Percentiles rank a stretch among this genome's conserved stretches.
Conservation (phyloP, 2,113 vertebrate genomes). For the Melozone crissalis region DNA sequence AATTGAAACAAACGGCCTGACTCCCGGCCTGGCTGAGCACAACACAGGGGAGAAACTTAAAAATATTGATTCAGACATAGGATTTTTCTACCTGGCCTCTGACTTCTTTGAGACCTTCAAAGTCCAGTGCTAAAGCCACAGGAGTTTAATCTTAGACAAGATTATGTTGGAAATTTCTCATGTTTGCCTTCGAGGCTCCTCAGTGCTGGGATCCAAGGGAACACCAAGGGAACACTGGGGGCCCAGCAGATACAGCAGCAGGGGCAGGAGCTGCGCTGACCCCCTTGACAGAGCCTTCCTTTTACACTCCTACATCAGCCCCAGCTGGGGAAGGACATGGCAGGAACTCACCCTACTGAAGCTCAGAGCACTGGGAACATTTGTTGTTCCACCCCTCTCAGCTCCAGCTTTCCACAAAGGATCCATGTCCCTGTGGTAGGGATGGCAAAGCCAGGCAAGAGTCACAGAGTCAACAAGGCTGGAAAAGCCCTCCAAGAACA, state of each 20-base stretch:
- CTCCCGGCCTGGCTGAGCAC: slow-evolving; percentile 10
- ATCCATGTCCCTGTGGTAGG: accelerated
- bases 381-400: neutral
- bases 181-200: neutral
- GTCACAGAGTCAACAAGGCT: neutral
- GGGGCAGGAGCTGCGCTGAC: neutral
- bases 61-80: slow-evolving; percentile 1
- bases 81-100: slow-evolving; percentile 20
- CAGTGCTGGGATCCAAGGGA: neutral
- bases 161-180: neutral
- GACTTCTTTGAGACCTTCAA: slow-evolving; percentile 12
- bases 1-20: slow-evolving; percentile 60
- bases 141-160: neutral
- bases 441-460: neutral
- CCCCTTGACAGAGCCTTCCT: neutral
- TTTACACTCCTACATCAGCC: accelerated
- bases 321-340: neutral
- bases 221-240: neutral
- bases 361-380: neutral
- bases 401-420: neutral
- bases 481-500: neutral
- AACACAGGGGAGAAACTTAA: neutral
- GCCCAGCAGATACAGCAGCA: neutral
- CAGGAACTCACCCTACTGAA: neutral
- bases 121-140: neutral